Percentiles rank a stretch among this genome's conserved stretches.
Evolutionary conservation across 2,797 vertebrate genomes (phyloP).

Genomic region (Huso huso): DNA sequence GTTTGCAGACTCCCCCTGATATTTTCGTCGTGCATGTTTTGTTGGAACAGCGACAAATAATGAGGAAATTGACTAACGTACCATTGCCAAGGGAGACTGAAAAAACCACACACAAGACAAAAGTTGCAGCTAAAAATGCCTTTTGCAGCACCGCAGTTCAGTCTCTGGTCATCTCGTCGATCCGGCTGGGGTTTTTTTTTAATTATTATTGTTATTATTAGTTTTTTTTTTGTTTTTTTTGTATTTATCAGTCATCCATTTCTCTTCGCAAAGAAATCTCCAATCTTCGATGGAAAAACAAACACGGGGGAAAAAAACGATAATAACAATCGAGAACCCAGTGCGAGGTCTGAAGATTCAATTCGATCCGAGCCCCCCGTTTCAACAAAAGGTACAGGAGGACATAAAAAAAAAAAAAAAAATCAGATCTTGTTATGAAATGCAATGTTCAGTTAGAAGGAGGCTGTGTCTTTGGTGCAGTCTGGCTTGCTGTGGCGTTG

Average conservation of each 20-base stretch:
- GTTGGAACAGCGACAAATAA: conserved; percentile 26
- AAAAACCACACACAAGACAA: conserved; percentile 27
- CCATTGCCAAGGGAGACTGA: conserved; percentile 50
- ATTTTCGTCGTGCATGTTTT: conserved; percentile 10
- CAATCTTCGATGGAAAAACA: conserved; percentile 26
- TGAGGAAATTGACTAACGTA: conserved; percentile 45
- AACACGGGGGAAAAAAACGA: conserved; percentile 23
- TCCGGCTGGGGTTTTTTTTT: conserved; percentile 5
- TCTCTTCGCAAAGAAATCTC: conserved; percentile 32
- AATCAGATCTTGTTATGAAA: conserved; percentile 21
- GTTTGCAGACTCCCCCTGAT: conserved; percentile 19
- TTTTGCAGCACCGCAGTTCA: conserved; percentile 33
- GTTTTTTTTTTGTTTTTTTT: too few species aligned
- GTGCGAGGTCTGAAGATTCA: conserved; percentile 26
- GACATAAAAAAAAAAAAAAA: neutral
- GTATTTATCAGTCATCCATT: conserved; percentile 22
- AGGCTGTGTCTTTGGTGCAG: conserved; percentile 25
- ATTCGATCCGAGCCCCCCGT: conserved; percentile 22
- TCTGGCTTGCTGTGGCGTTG: conserved; percentile 20
- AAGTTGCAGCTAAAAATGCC: conserved; percentile 32
- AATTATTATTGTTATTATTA: conserved; percentile 18
- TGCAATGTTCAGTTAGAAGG: conserved; percentile 16
- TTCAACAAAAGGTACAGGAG: conserved; percentile 22
- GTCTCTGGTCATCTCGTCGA: conserved; percentile 33
- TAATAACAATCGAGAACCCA: conserved; percentile 18